A percentile compares a stretch with the other conserved stretches of the same genome.
Conservation (phyloP, 2,888 invertebrate genomes). For the Lycophotia porphyrea region DNA sequence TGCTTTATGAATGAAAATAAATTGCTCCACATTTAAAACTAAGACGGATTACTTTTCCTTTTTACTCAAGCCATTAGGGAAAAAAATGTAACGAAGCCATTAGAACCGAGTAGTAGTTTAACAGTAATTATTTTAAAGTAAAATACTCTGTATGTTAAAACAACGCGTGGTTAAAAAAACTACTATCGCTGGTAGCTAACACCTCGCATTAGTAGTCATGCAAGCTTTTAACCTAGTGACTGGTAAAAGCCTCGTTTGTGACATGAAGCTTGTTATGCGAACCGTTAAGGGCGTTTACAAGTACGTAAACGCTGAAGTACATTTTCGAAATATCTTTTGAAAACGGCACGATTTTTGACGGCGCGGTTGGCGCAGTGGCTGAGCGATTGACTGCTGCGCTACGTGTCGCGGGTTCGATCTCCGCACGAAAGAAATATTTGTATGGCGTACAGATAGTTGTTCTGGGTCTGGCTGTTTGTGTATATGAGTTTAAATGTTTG, state of each 20-base stretch:
- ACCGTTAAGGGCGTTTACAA: no score
- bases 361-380: no score
- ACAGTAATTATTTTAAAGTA: slow-evolving; percentile 46
- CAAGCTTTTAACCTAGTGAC: slow-evolving; percentile 48
- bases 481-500: no score
- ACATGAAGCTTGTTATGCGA: slow-evolving; percentile 17
- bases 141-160: slow-evolving; percentile 35
- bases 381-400: no score
- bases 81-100: slow-evolving; percentile 49
- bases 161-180: slow-evolving; percentile 28
- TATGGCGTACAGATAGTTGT: no score
- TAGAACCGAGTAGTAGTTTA: slow-evolving; percentile 14
- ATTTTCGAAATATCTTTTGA: no score
- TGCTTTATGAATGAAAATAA: background rate
- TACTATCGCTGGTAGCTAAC: slow-evolving; percentile 9
- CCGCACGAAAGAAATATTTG: no score
- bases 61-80: slow-evolving; percentile 31
- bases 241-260: slow-evolving; percentile 25
- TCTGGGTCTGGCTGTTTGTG: no score
- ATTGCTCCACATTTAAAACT: slow-evolving; percentile 18
- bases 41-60: slow-evolving; percentile 13
- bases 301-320: no score
- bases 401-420: no score
- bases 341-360: no score
- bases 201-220: slow-evolving; percentile 46